These are phyloP conservation scores for Gibbula magus DNA, from an alignment of 2,888 invertebrate genomes.

Conservation along the genomic window DNA sequence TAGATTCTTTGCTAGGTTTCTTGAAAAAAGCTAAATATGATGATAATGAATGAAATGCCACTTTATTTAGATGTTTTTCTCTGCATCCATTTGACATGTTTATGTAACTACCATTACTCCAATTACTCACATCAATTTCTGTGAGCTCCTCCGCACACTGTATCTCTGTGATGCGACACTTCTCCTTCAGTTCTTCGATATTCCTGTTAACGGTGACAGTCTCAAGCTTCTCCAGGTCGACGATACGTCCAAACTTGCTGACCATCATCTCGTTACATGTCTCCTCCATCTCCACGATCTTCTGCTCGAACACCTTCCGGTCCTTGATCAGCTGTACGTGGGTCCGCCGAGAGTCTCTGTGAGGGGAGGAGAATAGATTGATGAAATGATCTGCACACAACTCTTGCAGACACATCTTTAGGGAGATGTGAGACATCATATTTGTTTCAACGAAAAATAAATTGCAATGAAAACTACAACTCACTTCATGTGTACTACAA, in stretches of 20 bases:
- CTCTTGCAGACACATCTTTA: too few relatives aligned
- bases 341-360: constrained; percentile 72
- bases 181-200: constrained; percentile 74
- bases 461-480: too few relatives aligned
- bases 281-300: constrained; percentile 70
- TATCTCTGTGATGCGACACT: constrained; percentile 66
- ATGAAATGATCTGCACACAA: not conserved
- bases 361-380: too few relatives aligned
- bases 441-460: too few relatives aligned
- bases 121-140: constrained; percentile 68
- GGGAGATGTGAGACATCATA: too few relatives aligned
- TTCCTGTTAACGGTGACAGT: constrained; percentile 73
- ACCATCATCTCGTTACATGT: constrained; percentile 73
- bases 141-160: constrained; percentile 67
- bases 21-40: too few relatives aligned
- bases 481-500: too few relatives aligned
- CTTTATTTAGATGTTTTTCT: too few relatives aligned
- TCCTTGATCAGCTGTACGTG: constrained; percentile 74
- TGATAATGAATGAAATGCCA: too few relatives aligned
- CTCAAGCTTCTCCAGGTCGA: constrained; percentile 74
- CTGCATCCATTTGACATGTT: too few relatives aligned
- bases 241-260: constrained; percentile 73
- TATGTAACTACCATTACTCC: too few relatives aligned
- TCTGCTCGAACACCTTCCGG: constrained; percentile 68
- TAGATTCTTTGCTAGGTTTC: too few relatives aligned